A percentile compares a stretch with the other conserved stretches of the same genome.
phyloP scores from a whole-genome alignment of 2,797 vertebrate species.

The Sebastes wilsoni region DNA sequence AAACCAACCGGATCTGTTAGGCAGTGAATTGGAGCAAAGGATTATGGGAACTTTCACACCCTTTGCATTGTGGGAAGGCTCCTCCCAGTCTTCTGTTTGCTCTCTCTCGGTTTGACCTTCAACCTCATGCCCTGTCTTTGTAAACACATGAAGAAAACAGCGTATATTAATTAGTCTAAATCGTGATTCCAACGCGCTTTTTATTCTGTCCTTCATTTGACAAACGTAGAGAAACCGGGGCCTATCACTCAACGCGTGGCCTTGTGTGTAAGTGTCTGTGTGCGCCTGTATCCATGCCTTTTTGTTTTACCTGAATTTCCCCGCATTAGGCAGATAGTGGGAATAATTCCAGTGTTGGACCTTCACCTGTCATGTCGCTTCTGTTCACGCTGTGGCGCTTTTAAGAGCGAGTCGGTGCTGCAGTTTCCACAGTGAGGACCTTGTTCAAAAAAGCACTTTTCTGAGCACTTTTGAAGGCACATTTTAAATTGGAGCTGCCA shows the following conservation, averaged over 20 bases:
- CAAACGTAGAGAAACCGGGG: slow-evolving; percentile 1
- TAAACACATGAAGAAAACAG: slow-evolving; percentile 46
- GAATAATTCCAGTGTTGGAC: slow-evolving; percentile 59
- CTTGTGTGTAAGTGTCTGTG: slow-evolving; percentile 42
- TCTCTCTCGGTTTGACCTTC: slow-evolving; percentile 33
- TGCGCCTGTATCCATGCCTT: slow-evolving; percentile 33
- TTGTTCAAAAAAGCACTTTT: slow-evolving; percentile 78
- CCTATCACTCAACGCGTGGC: slow-evolving; percentile 20
- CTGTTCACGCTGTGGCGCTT: slow-evolving; percentile 52
- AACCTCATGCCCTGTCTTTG: slow-evolving; percentile 37
- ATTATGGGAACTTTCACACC: slow-evolving; percentile 61
- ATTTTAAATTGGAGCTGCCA: slow-evolving; percentile 62
- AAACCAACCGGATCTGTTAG: slow-evolving; percentile 71
- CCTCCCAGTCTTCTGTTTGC: slow-evolving; percentile 43
- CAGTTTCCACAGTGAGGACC: slow-evolving; percentile 69
- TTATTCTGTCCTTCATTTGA: slow-evolving; percentile 13
- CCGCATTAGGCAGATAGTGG: slow-evolving; percentile 24
- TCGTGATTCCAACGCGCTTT: neutral
- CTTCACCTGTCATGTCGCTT: slow-evolving; percentile 63
- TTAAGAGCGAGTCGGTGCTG: slow-evolving; percentile 40
- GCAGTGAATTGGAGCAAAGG: slow-evolving; percentile 62
- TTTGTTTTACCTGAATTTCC: slow-evolving; percentile 45
- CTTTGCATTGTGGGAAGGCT: slow-evolving; percentile 63
- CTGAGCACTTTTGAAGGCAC: slow-evolving; percentile 79
- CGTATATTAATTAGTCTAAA: slow-evolving; percentile 15